Evolutionary conservation across 1,140 invertebrate genomes (phyloP), one percentile per base, ranked within the genome.

Genomic region (Lanistes nyassanus): DNA sequence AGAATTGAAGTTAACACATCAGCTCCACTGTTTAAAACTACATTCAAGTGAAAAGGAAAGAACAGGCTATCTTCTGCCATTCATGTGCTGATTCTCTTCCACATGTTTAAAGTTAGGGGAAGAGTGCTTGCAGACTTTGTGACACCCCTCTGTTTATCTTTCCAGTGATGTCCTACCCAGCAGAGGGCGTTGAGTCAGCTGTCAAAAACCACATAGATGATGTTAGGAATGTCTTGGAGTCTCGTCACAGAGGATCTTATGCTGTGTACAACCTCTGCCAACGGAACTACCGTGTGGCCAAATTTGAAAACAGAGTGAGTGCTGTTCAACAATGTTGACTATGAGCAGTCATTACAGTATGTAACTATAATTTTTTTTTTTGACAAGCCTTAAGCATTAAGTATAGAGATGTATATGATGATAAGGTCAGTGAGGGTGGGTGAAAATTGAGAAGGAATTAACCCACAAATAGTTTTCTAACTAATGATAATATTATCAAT

Each of bases 191-290:
- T n/a, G 96, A 98, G 86, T 95, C 95, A 19, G 93, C 96, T 4
- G 96, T 97, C 85, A 94, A 95, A 84, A 98, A 98, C 88, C 95
- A 97, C 84, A 94, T 97, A 69, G 96, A 98, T 83, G 96, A 98
- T 87, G 96, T 98, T 0, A 91, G 93, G 81, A 92, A 91, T 34
- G 86, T 87, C 66, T 82, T 91, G 19, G 91, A 92, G 74, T 72
- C 84, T n/a, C 83, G 94, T 65, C 95, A 97, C 89, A 92, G 92
- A 26, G 84, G 84, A 62, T 92, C 93, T 87, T 94, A 97, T 90
- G 92, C 93, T 83, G 90, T 96, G 47, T 95, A 95, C 83, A 97
- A 97, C 88, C 90, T 95, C 72, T 94, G 93, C 69, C 93, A 93
- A 56, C 92, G 91, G 77, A 90, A 82, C 42, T 94, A 92, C 86